Conservation (phyloP, 23 tunicate species). For the Halocynthia aurantium region DNA sequence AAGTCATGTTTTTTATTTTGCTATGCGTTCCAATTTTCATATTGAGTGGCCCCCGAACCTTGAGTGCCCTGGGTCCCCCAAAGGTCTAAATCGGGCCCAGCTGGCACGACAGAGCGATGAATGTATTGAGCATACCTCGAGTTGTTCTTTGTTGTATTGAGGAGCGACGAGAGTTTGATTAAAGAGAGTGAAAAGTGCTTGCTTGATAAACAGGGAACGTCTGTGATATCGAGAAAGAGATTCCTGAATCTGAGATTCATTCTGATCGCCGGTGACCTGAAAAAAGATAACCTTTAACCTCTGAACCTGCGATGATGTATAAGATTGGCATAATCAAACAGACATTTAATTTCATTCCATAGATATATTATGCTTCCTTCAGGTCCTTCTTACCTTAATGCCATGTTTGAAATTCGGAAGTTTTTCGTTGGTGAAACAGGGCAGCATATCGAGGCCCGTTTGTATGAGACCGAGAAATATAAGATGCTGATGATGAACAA, state of each 20-base stretch:
- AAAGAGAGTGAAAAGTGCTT: constrained; percentile 19
- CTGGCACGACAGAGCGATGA: no score
- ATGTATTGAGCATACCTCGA: constrained; percentile 3
- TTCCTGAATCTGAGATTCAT: constrained; percentile 13
- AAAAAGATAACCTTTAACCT: neutral
- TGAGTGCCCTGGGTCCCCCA: no score
- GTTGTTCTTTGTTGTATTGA: constrained; percentile 17
- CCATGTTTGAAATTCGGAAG: neutral
- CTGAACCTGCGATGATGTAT: neutral
- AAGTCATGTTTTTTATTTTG: no score
- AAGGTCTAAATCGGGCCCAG: no score
- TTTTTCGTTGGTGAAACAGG: constrained; percentile 1
- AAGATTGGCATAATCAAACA: neutral
- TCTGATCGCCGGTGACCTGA: constrained; percentile 19
- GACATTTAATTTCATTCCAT: no score
- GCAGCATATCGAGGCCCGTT: constrained; percentile 9
- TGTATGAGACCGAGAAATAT: constrained; percentile 21
- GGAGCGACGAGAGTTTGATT: constrained; percentile 19
- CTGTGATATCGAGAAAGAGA: constrained; percentile 9
- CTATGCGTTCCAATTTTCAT: no score
- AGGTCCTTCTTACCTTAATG: neutral
- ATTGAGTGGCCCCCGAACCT: no score
- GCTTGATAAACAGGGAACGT: constrained; percentile 9
- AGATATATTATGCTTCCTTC: no score
- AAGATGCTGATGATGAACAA: constrained; percentile 1